A percentile compares a stretch with the other conserved stretches of the same genome.
Evolutionary conservation across 2,888 invertebrate species (phyloP).

Genomic region (Chironomus tentans): DNA sequence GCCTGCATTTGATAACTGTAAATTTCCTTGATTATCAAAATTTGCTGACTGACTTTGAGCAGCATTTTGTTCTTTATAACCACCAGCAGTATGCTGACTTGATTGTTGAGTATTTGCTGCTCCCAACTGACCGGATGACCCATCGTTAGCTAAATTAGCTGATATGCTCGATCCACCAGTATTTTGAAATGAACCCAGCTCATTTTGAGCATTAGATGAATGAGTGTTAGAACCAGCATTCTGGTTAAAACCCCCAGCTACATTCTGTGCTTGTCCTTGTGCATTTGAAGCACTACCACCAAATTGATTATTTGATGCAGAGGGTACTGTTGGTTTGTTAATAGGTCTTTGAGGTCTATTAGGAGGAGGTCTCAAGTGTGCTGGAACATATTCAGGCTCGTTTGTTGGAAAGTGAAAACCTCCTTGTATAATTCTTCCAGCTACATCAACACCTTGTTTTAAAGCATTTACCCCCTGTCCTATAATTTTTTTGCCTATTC

Average conservation of each 20-base stretch:
- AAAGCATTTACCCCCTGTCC: constrained; percentile 35
- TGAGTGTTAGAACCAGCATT: constrained; percentile 34
- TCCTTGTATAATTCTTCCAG: constrained; percentile 29
- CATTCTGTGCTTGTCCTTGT: constrained; percentile 26
- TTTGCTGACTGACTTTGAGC: constrained; percentile 40
- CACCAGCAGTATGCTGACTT: constrained; percentile 31
- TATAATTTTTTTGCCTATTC: constrained; percentile 29
- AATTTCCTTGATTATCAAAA: constrained; percentile 33
- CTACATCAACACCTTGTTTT: constrained; percentile 29
- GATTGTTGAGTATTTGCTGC: constrained; percentile 39
- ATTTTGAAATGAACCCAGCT: constrained; percentile 31
- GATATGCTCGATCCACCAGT: constrained; percentile 38
- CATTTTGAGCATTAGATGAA: constrained; percentile 31
- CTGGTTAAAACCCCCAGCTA: constrained; percentile 15
- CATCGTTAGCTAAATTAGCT: constrained; percentile 37
- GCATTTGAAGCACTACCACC: constrained; percentile 18
- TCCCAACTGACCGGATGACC: constrained; percentile 37
- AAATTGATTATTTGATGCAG: no score
- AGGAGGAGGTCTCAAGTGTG: not conserved
- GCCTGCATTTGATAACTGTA: constrained; percentile 37
- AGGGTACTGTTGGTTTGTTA: not conserved
- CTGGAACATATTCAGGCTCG: constrained; percentile 24
- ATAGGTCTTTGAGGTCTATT: constrained; percentile 30
- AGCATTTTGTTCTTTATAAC: constrained; percentile 33
- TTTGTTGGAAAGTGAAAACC: constrained; percentile 28